Base-by-base conservation (phyloP, 1,140 invertebrate genomes). In the Drosophila guanche region DNA sequence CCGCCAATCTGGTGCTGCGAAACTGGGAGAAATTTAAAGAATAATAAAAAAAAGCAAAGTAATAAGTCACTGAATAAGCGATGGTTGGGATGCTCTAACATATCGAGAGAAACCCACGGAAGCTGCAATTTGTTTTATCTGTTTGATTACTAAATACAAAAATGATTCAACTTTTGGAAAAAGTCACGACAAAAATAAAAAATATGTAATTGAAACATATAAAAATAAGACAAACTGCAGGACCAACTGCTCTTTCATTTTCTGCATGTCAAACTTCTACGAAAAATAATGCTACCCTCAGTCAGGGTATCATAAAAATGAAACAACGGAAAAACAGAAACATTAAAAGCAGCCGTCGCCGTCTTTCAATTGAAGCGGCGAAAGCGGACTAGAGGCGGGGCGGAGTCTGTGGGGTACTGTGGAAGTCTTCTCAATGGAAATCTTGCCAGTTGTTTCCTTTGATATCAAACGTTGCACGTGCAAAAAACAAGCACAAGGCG, bases 271-370 rank as follows among this genome's bases (percentile, higher is more conserved):
- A 20, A 20, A 20, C 1, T 20, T 20, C 16, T 20, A 20, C 16
- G 0, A 1, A 5, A 1, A 27, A 37, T 37, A 2, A 4, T 12
- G 4, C 2, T 12, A 37, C 33, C 33, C 33, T 10, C 33, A 12
- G 33, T 12, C 1, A 37, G 33, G 33, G 33, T 37, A 37, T 1
- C 33, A 37, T 12, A 12, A 58, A 66, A 66, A 52, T 68, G 48
- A 68, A 69, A 47, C 50, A 68, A 68, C 63, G 33, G 55, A 83
- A 79, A 76, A 85, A 76, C 67, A 85, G 65, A 59, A 58, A 66
- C 77, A 86, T 85, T 77, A 80, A 57, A 72, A 76, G 54, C 80
- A 81, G 72, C 76, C 62, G 79, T 51, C 52, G 54, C 54, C 45
- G 61, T 69, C 40, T 37, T 14, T 46, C 56, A 78, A 67, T 67